Evolutionary conservation across 1,140 invertebrate genomes (phyloP), one percentile per base, ranked within the genome.

Genomic region (Drosophila oshimai): DNA sequence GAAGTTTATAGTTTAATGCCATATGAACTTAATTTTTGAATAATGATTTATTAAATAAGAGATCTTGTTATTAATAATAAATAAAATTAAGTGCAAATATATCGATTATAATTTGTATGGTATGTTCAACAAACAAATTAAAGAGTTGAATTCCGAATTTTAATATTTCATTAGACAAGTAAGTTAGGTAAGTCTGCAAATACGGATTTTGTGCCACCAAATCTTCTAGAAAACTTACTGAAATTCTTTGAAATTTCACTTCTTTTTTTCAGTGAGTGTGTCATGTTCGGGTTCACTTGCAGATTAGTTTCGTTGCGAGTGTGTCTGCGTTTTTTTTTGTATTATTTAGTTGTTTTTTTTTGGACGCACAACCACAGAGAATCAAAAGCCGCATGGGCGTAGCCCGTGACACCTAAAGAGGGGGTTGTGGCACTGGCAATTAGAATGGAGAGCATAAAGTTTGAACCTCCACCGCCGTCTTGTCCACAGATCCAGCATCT

Each of bases 271-370:
- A 55, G 61, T 62, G 50, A 65, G 42, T 49, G 47, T 45, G 44
- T 72, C 70, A 45, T 68, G 72, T 61, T 64, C 62, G 64, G 58
- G 47, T 57, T 83, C 74, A 84, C 80, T 81, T 87, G 75, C 81
- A 86, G 81, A 86, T 87, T 86, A 87, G 81, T 88, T 86, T 87
- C 76, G 72, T 64, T 70, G 68, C 54, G 44, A 60, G 65, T 81
- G 79, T 74, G 84, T 86, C 61, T 74, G 61, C 54, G 58, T 22
- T 46, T 12, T 13, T 37, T 24, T 34, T 42, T 18, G 24, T 83
- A 64, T 73, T 73, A 64, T 71, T 71, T 72, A 50, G 68, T 68
- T 68, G 37, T 37, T 47, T 51, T 81, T 80, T 83, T 83, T 77
- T 39, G 47, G 29, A 61, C 51, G 26, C 62, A 61, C 51, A 74